These are phyloP conservation scores for Hemibagrus wyckioides DNA, from an alignment of 2,113 vertebrate species.

Conservation along the genomic window DNA sequence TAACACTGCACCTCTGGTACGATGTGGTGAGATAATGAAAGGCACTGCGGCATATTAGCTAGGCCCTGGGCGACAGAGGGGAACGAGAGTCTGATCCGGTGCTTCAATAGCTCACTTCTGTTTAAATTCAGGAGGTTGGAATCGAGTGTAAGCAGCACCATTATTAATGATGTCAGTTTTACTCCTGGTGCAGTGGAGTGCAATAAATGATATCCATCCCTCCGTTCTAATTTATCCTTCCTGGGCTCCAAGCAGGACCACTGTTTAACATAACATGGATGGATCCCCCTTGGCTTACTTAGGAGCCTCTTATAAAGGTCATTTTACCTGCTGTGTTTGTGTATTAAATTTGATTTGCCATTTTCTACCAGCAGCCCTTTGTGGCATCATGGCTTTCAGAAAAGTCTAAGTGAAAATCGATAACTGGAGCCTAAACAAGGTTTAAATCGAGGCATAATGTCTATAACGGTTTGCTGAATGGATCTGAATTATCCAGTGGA, in stretches of 20 bases:
- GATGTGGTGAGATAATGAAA: constrained; percentile 36
- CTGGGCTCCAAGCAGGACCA: constrained; percentile 30
- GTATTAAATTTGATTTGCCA: constrained; percentile 61
- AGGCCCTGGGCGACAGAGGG: not conserved
- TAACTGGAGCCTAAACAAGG: constrained; percentile 57
- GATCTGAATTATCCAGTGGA: constrained; percentile 40
- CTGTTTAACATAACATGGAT: constrained; percentile 58
- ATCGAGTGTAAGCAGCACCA: constrained; percentile 30
- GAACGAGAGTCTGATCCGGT: constrained; percentile 9
- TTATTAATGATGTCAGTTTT: constrained; percentile 64
- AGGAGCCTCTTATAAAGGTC: constrained; percentile 59
- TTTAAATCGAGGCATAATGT: constrained; percentile 61
- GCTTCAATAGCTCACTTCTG: constrained; percentile 44
- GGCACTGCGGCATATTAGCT: constrained; percentile 1
- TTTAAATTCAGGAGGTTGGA: constrained; percentile 47
- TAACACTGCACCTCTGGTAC: constrained; percentile 30
- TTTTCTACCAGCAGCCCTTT: constrained; percentile 49
- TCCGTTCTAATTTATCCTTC: constrained; percentile 51
- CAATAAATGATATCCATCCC: constrained; percentile 57
- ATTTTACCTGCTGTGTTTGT: constrained; percentile 59
- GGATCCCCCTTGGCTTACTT: constrained; percentile 51
- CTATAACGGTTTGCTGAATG: constrained; percentile 52
- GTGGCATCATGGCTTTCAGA: constrained; percentile 42
- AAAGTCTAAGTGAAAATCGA: constrained; percentile 61
- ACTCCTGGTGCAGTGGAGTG: constrained; percentile 45